A percentile compares a stretch with the other conserved stretches of the same genome.
Evolutionary conservation across 2,797 vertebrate genomes (phyloP).

Genomic region (Triplophysa yarkandensis): DNA sequence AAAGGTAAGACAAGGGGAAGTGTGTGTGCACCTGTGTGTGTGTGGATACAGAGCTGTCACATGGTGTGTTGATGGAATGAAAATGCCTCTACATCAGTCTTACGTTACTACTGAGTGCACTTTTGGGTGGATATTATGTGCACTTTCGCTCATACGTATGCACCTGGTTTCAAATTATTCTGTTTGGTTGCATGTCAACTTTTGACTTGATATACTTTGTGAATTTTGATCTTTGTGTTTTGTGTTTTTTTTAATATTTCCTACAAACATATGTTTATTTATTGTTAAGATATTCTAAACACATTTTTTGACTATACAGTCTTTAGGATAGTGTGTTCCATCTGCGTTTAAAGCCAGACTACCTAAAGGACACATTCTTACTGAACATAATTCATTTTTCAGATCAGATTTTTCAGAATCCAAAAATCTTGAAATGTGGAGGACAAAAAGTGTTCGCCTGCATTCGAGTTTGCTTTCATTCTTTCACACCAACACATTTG

Average conservation of each 20-base stretch:
- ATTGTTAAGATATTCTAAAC: not conserved
- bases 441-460: too few species aligned
- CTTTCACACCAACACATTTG: too few species aligned
- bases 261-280: not conserved
- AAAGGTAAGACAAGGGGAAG: constrained; percentile 60
- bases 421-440: too few species aligned
- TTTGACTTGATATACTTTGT: not conserved
- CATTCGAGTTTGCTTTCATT: too few species aligned
- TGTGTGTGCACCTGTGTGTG: constrained; percentile 20
- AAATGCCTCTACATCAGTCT: constrained; percentile 16
- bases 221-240: too few species aligned
- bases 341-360: too few species aligned
- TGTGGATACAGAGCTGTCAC: not conserved
- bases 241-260: too few species aligned
- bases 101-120: constrained; percentile 19
- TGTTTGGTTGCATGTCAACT: not conserved
- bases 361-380: too few species aligned
- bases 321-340: too few species aligned
- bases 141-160: not conserved
- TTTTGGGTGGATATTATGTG: constrained; percentile 18
- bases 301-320: not conserved
- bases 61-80: constrained; percentile 21
- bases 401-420: too few species aligned
- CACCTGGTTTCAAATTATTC: not conserved
- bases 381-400: too few species aligned